Conservation (phyloP, 2,888 invertebrate species). For the Odiellus spinosus region DNA sequence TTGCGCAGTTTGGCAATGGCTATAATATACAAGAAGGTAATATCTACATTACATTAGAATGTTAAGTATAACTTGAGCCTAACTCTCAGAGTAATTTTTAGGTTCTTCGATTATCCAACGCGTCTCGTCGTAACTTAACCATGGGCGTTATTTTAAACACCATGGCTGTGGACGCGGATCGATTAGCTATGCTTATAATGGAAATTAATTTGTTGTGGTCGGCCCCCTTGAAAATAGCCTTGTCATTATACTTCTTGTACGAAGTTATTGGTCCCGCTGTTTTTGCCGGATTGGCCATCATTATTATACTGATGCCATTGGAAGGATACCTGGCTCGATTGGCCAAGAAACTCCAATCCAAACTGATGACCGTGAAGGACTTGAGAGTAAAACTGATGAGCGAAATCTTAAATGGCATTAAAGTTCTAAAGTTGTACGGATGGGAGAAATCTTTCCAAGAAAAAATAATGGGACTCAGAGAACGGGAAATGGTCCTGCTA, state of each 20-base stretch:
- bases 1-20: no score
- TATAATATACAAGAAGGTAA: no score
- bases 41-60: no score
- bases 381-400: conserved; percentile 83
- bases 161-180: conserved; percentile 78
- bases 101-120: conserved; percentile 22
- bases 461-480: conserved; percentile 68
- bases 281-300: conserved; percentile 73
- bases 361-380: conserved; percentile 85
- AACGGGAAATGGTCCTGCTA: conserved; percentile 72
- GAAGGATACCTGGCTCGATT: conserved; percentile 70
- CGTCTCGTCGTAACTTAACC: conserved; percentile 38
- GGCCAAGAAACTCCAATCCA: conserved; percentile 51
- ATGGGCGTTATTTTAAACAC: conserved; percentile 80
- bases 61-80: no score
- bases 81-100: conserved; percentile 31
- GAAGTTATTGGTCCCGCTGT: conserved; percentile 54
- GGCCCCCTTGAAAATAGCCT: conserved; percentile 59
- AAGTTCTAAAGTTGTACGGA: conserved; percentile 74
- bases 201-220: conserved; percentile 82
- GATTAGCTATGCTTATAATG: conserved; percentile 64
- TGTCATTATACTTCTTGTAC: conserved; percentile 72
- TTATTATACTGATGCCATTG: conserved; percentile 78
- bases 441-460: conserved; percentile 86
- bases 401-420: conserved; percentile 79